Evolutionary conservation across 2,888 invertebrate genomes (phyloP), one percentile per base, ranked within the genome.

Genomic region (Habrosyne pyritoides): DNA sequence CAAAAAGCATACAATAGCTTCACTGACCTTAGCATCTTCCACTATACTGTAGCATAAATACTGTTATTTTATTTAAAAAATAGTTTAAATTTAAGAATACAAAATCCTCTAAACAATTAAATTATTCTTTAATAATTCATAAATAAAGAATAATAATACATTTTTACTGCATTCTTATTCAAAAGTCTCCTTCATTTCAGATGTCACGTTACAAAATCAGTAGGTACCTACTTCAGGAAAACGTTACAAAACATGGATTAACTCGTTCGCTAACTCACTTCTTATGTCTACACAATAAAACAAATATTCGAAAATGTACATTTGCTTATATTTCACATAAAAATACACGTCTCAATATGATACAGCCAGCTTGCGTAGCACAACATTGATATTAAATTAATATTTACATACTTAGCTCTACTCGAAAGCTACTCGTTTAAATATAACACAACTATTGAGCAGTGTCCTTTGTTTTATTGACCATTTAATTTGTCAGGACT

Each of bases 291-390:
- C 63, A 33, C 6, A 89, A 89, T 87, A 84, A 90, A 89, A 89
- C 89, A 84, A 87, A 66, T 64, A 54, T 69, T 61, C 70, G 60
- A 84, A 86, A 90, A 89, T 86, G 81, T 89, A 86, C 86, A 89
- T 88, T 86, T 75, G 80, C 82, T 89, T 90, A 89, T 91, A 91
- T 90, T 91, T 89, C 82, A 89, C 86, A 89, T 89, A 89, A 84
- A 86, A 88, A 86, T 84, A 86, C 86, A 88, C 78, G 83, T 84
- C 82, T 85, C 82, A 84, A 60, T 73, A 81, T 81, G 71, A 77
- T 81, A 87, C 83, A 86, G 80, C 73, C 73, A 73, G 75, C 71
- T 72, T 70, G 76, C 72, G 67, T 69, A 60, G 30, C 59, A 64
- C 71, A 77, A 79, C 75, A 79, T 64, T 67, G 81, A 75, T 81